phyloP scores from a whole-genome alignment of 2,113 vertebrate genomes.

The Cygnus atratus region DNA sequence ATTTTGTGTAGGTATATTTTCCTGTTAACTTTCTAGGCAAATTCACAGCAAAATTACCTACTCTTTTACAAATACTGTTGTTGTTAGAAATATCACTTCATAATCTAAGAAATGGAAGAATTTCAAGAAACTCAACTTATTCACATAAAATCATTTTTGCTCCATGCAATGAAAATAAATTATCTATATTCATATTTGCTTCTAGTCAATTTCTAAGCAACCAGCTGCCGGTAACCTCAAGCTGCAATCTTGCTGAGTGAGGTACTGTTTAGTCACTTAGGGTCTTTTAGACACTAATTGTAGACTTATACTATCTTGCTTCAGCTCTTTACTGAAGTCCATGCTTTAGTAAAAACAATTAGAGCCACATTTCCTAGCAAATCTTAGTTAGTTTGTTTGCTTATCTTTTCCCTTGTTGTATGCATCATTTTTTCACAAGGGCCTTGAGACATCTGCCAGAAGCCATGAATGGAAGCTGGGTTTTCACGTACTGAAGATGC shows the following conservation, averaged over 20 bases:
- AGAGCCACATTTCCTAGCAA: neutral
- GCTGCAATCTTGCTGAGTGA: neutral
- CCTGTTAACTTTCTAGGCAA: neutral
- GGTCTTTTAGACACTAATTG: neutral
- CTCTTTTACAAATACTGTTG: neutral
- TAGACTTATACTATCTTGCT: neutral
- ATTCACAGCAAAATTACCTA: neutral
- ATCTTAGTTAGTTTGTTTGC: neutral
- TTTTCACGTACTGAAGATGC: rapidly evolving
- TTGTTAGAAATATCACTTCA: neutral
- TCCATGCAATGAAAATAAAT: neutral
- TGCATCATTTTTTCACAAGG: neutral
- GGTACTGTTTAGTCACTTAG: neutral
- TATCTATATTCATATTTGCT: neutral
- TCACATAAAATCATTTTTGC: neutral
- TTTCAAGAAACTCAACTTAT: neutral
- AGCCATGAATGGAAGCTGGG: neutral
- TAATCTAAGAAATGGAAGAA: neutral
- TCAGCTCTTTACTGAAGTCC: neutral
- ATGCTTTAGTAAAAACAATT: neutral
- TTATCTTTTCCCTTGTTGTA: neutral
- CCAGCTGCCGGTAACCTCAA: neutral
- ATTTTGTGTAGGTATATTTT: neutral
- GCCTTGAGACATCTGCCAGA: neutral
- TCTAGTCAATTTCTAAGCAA: neutral